A percentile compares a stretch with the other conserved stretches of the same genome.
These are phyloP conservation scores for Neodiprion pinetum DNA, from an alignment of 1,140 invertebrate species.

Conservation along the genomic window DNA sequence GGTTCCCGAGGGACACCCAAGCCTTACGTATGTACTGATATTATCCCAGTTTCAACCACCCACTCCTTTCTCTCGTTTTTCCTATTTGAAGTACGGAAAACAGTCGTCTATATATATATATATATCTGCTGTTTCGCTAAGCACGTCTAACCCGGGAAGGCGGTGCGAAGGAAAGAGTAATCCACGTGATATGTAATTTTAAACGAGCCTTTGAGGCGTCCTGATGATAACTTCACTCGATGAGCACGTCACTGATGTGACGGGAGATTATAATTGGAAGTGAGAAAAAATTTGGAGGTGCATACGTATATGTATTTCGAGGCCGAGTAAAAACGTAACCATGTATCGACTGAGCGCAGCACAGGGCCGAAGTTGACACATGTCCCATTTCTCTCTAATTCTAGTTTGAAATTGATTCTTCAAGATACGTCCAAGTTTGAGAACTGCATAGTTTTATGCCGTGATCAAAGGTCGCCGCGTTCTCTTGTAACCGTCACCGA, in stretches of 20 bases:
- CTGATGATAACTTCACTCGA: too few species aligned
- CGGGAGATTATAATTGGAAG: too few species aligned
- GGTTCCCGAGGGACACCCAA: not conserved
- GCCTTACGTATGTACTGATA: not conserved
- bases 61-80: too few species aligned
- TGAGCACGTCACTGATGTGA: too few species aligned
- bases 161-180: too few species aligned
- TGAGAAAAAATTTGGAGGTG: not conserved
- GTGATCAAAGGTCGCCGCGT: not conserved
- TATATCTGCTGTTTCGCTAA: too few species aligned
- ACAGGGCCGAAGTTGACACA: not conserved
- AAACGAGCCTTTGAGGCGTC: too few species aligned
- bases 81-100: too few species aligned
- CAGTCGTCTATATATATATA: too few species aligned
- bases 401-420: conserved; percentile 1
- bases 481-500: not conserved
- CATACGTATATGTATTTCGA: not conserved
- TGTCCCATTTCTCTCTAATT: not conserved
- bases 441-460: not conserved
- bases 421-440: conserved; percentile 1
- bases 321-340: not conserved
- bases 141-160: too few species aligned
- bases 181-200: too few species aligned
- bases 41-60: too few species aligned
- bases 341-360: not conserved